These are phyloP conservation scores for Blastobasis adustella DNA, from an alignment of 2,888 invertebrate genomes.

Conservation along the genomic window DNA sequence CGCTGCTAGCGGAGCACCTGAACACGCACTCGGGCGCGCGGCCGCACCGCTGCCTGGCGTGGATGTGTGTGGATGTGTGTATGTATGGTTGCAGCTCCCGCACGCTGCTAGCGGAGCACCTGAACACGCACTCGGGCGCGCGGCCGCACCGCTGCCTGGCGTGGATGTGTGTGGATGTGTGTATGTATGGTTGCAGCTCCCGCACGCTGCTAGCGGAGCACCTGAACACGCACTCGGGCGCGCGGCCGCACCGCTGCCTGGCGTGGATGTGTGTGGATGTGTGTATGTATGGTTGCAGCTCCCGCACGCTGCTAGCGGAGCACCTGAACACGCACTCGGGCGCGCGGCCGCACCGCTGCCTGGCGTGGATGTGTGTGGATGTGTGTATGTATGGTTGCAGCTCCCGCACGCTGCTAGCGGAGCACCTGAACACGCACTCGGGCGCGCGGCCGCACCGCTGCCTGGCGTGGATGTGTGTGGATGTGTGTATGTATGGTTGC, in stretches of 20 bases:
- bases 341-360: conserved; percentile 78
- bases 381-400: conserved; percentile 31
- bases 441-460: conserved; percentile 81
- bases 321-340: conserved; percentile 84
- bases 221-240: conserved; percentile 80
- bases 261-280: conserved; percentile 52
- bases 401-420: conserved; percentile 80
- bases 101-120: conserved; percentile 82
- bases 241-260: conserved; percentile 78
- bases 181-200: conserved; percentile 55
- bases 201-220: conserved; percentile 82
- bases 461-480: conserved; percentile 56
- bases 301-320: conserved; percentile 80
- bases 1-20: conserved; percentile 81
- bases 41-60: conserved; percentile 79
- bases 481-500: conserved; percentile 2
- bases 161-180: conserved; percentile 46
- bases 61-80: conserved; percentile 29
- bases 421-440: conserved; percentile 82
- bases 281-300: conserved; percentile 44
- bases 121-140: conserved; percentile 80
- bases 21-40: conserved; percentile 81
- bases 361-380: conserved; percentile 54
- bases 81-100: conserved; percentile 65
- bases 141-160: conserved; percentile 78